Percentiles rank a stretch among this genome's conserved stretches.
Conservation (phyloP, 2,888 invertebrate genomes). For the Phortica magna region DNA sequence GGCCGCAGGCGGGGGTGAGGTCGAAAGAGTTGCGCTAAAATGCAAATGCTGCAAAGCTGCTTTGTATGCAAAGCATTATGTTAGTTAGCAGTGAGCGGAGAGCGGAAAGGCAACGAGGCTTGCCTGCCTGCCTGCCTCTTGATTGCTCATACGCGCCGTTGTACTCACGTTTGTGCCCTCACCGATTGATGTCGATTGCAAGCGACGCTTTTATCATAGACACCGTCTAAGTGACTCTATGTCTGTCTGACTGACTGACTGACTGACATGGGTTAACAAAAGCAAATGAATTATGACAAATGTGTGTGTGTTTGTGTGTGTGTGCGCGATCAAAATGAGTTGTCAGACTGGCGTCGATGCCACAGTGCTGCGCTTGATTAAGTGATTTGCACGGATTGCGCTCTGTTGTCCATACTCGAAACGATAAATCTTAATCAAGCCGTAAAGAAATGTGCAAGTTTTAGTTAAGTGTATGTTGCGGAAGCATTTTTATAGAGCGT, state of each 20-base stretch:
- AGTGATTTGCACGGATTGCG: conserved; percentile 17
- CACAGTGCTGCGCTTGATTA: conserved; percentile 18
- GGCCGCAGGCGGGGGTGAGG: not conserved
- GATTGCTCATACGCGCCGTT: conserved; percentile 31
- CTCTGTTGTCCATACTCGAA: conserved; percentile 8
- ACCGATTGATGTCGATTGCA: not conserved
- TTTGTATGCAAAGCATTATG: conserved; percentile 44
- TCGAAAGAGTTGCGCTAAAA: not conserved
- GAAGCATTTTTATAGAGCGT: not conserved
- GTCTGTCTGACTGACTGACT: not conserved
- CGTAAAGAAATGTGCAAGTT: not conserved
- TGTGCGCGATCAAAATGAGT: not conserved
- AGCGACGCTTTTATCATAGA: not conserved
- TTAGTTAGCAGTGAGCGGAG: too few relatives aligned
- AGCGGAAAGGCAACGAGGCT: too few relatives aligned
- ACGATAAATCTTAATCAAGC: conserved; percentile 31
- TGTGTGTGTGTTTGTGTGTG: conserved; percentile 10
- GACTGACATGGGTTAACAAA: conserved; percentile 21
- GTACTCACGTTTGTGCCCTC: not conserved
- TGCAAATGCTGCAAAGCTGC: conserved; percentile 14
- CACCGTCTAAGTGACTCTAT: not conserved
- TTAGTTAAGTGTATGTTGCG: conserved; percentile 16
- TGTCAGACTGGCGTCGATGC: not conserved
- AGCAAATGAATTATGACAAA: conserved; percentile 33
- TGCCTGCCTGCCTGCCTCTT: not conserved